Percentiles rank a stretch among this genome's conserved stretches.
phyloP scores from a whole-genome alignment of 2,888 invertebrate genomes.

The Agrilus mali region DNA sequence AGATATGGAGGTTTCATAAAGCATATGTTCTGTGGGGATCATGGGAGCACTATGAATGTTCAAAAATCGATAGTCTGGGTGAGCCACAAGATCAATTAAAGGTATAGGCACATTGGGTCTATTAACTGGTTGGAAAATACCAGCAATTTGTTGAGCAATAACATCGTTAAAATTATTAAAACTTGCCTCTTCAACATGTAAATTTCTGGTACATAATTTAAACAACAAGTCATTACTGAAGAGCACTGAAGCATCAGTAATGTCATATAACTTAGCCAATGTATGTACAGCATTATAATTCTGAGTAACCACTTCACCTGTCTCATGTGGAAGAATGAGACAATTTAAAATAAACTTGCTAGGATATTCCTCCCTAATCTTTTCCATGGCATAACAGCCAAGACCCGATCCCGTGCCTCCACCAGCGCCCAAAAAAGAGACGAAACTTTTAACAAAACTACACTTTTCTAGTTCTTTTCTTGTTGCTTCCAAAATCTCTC shows the following conservation, averaged over 20 bases:
- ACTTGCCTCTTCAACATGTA: conserved; percentile 20
- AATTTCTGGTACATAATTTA: conserved; percentile 27
- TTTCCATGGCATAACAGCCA: conserved; percentile 34
- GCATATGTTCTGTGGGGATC: conserved; percentile 19
- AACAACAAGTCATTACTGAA: conserved; percentile 39
- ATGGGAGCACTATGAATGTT: conserved; percentile 34
- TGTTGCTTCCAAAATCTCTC: conserved; percentile 28
- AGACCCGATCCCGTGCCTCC: conserved; percentile 44
- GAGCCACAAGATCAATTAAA: conserved; percentile 31
- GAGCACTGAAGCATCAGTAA: conserved; percentile 31
- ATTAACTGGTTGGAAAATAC: conserved; percentile 34
- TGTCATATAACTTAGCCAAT: conserved; percentile 33
- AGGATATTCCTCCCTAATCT: conserved; percentile 33
- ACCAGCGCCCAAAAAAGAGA: conserved; percentile 36
- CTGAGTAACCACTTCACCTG: conserved; percentile 39
- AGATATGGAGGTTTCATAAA: conserved; percentile 23
- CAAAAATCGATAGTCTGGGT: conserved; percentile 36
- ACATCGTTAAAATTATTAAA: conserved; percentile 36
- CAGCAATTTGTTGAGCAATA: conserved; percentile 34
- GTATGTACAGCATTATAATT: conserved; percentile 40
- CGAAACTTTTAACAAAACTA: conserved; percentile 32
- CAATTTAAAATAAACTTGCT: conserved; percentile 33
- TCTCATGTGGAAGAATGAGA: conserved; percentile 35
- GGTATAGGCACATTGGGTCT: conserved; percentile 17
- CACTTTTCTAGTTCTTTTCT: conserved; percentile 34